Base-by-base conservation (phyloP, 2,113 vertebrate genomes). In the Desmodus rotundus region DNA sequence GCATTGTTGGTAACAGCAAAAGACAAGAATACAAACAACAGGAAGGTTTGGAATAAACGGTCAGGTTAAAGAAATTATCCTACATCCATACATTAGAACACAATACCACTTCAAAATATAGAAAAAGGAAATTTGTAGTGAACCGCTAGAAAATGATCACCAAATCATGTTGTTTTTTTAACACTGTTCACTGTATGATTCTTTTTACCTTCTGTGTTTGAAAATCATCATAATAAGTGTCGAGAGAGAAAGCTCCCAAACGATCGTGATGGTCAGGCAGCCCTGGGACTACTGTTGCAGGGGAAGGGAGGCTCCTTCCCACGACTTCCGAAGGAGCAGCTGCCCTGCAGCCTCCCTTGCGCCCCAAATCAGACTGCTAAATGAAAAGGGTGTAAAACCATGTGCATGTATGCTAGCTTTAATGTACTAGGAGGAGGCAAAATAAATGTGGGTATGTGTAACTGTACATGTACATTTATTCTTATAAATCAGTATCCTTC, bases 1-100 rank as follows among this genome's bases (percentile, higher is more conserved):
- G 31, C 20, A 72, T 28, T 52, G 19, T 0, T 22, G 11, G 22
- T 50, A 90, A 67, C 0, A 72, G 31, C 41, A 72, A 65, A 38
- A 78, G 38, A 87, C 38, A 95, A 86, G n/a, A 76, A 87, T 4
- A 77, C 22, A 87, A 87, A 65, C 36, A 81, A 54, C 2, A 28
- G 15, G 11, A 56, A 38, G 3, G 2, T 65, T 78, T 56, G 68
- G 43, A 92, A 92, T 20, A 73, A 68, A 94, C 4, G 54, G 9
- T 38, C 14, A 50, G 15, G 16, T 41, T 63, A 91, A 65, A 92
- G 56, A 11, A 74, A 50, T n/a, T 43, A 81, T 52, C 43, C 45
- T 52, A 43, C 31, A 80, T 10, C 26, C 20, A 47, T 54, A 54
- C 19, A 86, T 54, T 2, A 38, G 56, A 81, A 93, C n/a, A 83